Conservation (phyloP, 1,140 invertebrate genomes). For the Neuroterus valhalla region DNA sequence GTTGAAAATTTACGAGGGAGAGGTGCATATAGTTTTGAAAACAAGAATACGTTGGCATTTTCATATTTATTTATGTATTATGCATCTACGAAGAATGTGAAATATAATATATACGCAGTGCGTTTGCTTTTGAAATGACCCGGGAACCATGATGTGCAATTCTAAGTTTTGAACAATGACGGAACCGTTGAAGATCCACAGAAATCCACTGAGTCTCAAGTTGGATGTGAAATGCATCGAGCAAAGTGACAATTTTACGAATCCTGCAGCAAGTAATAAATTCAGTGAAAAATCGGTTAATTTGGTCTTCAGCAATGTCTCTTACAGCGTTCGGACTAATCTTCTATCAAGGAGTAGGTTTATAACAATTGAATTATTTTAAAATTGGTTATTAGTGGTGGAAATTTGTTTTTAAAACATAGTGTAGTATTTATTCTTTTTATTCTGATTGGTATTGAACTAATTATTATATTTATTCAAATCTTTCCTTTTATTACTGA, state of each 20-base stretch:
- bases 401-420: too few relatives aligned
- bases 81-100: slow-evolving; percentile 1
- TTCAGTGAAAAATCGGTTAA: slow-evolving; percentile 32
- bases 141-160: background rate
- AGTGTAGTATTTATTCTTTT: too few relatives aligned
- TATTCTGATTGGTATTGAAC: too few relatives aligned
- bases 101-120: background rate
- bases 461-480: too few relatives aligned
- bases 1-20: background rate
- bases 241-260: background rate
- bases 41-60: background rate
- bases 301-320: slow-evolving; percentile 60
- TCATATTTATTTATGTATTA: background rate
- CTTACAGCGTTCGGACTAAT: slow-evolving; percentile 53
- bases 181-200: background rate
- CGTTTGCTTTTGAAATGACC: background rate
- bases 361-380: slow-evolving; percentile 11
- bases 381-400: background rate
- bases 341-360: slow-evolving; percentile 57
- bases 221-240: slow-evolving; percentile 1
- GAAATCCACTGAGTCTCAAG: slow-evolving; percentile 19
- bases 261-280: slow-evolving; percentile 13
- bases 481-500: too few relatives aligned
- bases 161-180: slow-evolving; percentile 2
- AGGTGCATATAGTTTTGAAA: background rate